These are phyloP conservation scores for Lutjanus erythropterus DNA, from an alignment of 2,113 vertebrate genomes.

Conservation along the genomic window DNA sequence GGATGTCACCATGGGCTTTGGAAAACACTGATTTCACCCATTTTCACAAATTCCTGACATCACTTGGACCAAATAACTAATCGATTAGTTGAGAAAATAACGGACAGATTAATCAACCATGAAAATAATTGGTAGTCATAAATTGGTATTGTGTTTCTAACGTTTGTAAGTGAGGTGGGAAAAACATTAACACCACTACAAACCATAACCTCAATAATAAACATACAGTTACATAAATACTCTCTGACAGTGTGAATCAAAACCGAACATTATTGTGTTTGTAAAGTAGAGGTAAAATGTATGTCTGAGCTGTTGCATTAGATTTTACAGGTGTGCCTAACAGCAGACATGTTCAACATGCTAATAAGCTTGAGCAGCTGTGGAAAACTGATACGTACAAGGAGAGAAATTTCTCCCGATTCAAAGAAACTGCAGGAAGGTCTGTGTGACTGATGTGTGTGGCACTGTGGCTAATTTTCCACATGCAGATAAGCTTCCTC, in stretches of 20 bases:
- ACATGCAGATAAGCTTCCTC: neutral
- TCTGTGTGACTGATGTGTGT: neutral
- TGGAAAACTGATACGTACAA: neutral
- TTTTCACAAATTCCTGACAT: no score
- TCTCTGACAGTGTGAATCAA: neutral
- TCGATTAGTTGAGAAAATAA: no score
- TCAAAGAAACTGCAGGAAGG: neutral
- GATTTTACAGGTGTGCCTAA: neutral
- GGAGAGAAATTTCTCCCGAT: neutral
- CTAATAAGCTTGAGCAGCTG: neutral
- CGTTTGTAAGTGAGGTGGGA: neutral
- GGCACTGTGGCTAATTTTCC: neutral
- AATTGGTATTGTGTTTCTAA: neutral
- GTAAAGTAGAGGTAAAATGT: slow-evolving; percentile 2
- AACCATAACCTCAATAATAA: neutral
- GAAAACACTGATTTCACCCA: no score
- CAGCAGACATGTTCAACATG: neutral
- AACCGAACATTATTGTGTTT: neutral
- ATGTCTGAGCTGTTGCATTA: neutral
- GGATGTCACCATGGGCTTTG: no score
- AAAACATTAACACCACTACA: neutral
- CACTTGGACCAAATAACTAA: no score
- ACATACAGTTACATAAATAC: neutral
- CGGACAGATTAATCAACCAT: no score
- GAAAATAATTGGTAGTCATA: no score